Evolutionary conservation across 2,113 vertebrate species (phyloP).

Genomic region (Crypturellus undulatus): DNA sequence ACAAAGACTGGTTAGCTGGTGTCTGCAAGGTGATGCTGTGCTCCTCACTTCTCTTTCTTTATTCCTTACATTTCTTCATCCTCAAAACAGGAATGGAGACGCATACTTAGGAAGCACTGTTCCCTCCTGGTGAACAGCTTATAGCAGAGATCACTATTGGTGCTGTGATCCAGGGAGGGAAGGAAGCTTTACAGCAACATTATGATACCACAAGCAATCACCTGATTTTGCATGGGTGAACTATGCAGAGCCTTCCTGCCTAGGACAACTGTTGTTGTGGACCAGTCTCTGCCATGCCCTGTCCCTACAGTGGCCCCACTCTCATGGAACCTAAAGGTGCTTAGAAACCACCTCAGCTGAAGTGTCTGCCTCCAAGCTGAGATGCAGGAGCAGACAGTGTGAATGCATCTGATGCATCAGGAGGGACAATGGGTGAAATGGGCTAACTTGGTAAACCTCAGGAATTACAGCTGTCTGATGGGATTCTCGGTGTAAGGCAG

Average conservation of each 20-base stretch:
- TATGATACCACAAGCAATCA: background rate
- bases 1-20: background rate
- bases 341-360: background rate
- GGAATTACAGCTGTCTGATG: background rate
- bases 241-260: background rate
- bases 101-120: fast-evolving
- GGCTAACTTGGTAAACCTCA: background rate
- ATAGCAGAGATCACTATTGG: background rate
- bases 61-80: background rate
- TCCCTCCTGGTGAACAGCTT: background rate
- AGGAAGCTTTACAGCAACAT: background rate
- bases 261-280: background rate
- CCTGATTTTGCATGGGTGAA: background rate
- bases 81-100: background rate
- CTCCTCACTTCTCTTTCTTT: background rate
- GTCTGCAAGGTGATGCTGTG: background rate
- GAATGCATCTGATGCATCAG: background rate
- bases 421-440: background rate
- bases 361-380: background rate
- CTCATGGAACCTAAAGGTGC: background rate
- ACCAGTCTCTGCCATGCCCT: background rate
- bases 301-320: background rate
- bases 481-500: background rate
- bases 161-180: background rate
- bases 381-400: background rate